Base-by-base conservation (phyloP, 1,140 invertebrate genomes). In the Drosophila obscura region DNA sequence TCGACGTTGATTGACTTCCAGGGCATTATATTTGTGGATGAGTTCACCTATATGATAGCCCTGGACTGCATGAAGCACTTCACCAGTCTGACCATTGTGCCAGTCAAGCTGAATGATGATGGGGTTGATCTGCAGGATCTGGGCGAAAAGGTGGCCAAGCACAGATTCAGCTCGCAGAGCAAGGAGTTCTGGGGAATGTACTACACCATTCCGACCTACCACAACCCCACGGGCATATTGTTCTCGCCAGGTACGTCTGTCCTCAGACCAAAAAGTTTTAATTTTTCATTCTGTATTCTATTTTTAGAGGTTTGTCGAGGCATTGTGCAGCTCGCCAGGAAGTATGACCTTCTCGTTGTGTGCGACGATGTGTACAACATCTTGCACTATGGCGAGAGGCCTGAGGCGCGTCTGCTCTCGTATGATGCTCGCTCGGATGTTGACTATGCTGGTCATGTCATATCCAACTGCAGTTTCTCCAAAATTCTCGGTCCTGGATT, bases 361-460 rank as follows among this genome's bases (percentile, higher is more conserved):
- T 94, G 94, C 72, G 95, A 95, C 75, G 95, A 95, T 90, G 94
- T 95, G 9, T 95, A 96, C 50, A 95, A 95, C 80, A 92, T 95
- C 11, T 88, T 95, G 0, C 89, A 94, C 77, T 95, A 94, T 78
- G 92, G 90, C 45, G 72, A 92, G 50, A 76, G 74, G 4, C 79
- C 72, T 22, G 94, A 94, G 11, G 92, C 92, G 39, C 92, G 94
- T 63, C 84, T 95, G 1, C 92, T 94, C 48, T 91, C 92, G 35
- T 95, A 94, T 68, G 94, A 95, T 76, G 71, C 91, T 35, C 73
- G 85, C 11, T 72, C 77, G 5, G 92, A 93, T 85, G 7, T 61
- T 0, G 79, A 92, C 15, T 94, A 92, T 48, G 75, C 76, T 19
- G 94, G 94, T 2, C 92, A 95, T 91, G 92, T 95, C 7, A 91